A percentile compares a stretch with the other conserved stretches of the same genome.
phyloP scores from a whole-genome alignment of 2,888 invertebrate species.

The Spisula subtruncata region DNA sequence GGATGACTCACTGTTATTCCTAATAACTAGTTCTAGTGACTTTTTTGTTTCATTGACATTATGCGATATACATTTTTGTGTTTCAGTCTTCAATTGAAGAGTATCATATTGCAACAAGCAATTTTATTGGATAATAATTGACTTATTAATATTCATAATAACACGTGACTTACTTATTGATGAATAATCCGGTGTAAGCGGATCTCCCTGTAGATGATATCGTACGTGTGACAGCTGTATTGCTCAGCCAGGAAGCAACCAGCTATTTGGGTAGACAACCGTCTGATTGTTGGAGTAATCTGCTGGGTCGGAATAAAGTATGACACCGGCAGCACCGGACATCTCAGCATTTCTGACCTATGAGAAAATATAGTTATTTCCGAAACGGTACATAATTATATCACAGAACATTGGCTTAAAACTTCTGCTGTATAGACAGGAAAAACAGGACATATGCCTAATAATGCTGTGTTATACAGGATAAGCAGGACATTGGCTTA shows the following conservation, averaged over 20 bases:
- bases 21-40: too few species aligned
- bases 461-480: too few species aligned
- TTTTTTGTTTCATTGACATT: too few species aligned
- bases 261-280: conserved; percentile 73
- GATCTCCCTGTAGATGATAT: conserved; percentile 87
- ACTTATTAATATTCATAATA: neutral
- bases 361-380: neutral
- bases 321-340: conserved; percentile 82
- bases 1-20: too few species aligned
- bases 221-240: conserved; percentile 82
- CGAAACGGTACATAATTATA: neutral
- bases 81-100: too few species aligned
- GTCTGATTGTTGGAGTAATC: conserved; percentile 82
- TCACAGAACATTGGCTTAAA: neutral
- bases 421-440: neutral
- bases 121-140: neutral
- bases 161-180: conserved; percentile 76
- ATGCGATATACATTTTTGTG: too few species aligned
- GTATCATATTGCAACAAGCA: too few species aligned
- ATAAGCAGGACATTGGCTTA: too few species aligned
- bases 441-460: too few species aligned
- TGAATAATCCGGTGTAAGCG: conserved; percentile 88
- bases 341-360: conserved; percentile 82
- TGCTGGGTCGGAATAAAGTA: conserved; percentile 85
- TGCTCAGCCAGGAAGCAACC: conserved; percentile 83